Conservation (phyloP, 2,113 vertebrate genomes). For the Hippocampus barbouri region DNA sequence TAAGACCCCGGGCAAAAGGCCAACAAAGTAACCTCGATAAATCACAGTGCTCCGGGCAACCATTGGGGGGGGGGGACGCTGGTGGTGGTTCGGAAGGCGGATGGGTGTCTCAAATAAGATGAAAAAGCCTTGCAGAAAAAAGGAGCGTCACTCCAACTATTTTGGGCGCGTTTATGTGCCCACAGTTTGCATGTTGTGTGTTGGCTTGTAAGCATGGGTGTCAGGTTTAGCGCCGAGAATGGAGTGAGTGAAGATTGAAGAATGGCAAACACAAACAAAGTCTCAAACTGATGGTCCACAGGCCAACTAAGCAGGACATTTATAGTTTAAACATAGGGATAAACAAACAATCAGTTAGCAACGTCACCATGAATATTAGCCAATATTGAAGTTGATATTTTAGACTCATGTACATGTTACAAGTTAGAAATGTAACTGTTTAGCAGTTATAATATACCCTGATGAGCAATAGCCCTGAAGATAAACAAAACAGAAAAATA, state of each 20-base stretch:
- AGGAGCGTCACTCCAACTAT: not conserved
- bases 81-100: constrained; percentile 3
- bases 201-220: not conserved
- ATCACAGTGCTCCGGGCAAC: constrained; percentile 45
- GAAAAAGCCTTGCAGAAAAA: constrained; percentile 20
- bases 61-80: constrained; percentile 41
- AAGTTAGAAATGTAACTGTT: too few relatives aligned
- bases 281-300: too few relatives aligned
- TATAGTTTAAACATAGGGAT: too few relatives aligned
- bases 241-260: too few relatives aligned
- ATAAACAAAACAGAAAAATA: too few relatives aligned
- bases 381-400: too few relatives aligned
- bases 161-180: not conserved
- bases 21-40: constrained; percentile 52
- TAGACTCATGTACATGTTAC: too few relatives aligned
- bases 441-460: not conserved
- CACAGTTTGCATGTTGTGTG: not conserved
- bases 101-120: constrained; percentile 39
- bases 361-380: too few relatives aligned
- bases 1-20: constrained; percentile 59
- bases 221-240: not conserved
- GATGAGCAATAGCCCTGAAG: too few relatives aligned
- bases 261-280: not conserved
- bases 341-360: too few relatives aligned
- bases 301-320: too few relatives aligned